Base-by-base conservation (phyloP, 2,888 invertebrate genomes). In the Balanococcus diminutus region DNA sequence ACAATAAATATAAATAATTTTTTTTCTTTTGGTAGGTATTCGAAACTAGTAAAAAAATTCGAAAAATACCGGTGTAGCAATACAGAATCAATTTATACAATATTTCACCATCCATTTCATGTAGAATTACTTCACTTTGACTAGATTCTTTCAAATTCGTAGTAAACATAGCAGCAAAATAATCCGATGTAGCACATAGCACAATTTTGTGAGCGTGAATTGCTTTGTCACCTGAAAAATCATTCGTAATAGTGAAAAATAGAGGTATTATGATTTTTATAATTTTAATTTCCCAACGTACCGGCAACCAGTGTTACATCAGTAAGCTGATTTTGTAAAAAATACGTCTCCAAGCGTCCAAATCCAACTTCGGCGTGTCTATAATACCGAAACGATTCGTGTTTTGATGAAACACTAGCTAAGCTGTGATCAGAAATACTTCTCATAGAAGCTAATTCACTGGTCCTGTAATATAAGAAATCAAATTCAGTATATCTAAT, bases 81-180 rank as follows among this genome's bases (percentile, higher is more conserved):
- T 97, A 98, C 89, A 95, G 93, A 36, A 98, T 94, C 85, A 98
- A 92, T 84, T 94, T 92, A 90, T 94, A 94, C 84, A 98, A 92
- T 42, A 97, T 96, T 89, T 96, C 95, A 28, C 96, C 94, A 89
- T 96, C 95, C 67, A 98, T 94, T 89, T 95, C 94, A 88, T 95
- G 94, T 88, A 98, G 91, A 87, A 94, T 95, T 51, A 98, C 94
- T 91, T 97, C 96, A 87, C 93, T 92, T 90, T 96, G 94, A 87
- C 93, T 93, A 6, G 96, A 93, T 91, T 98, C 98, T 88, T 94
- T 92, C 87, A 98, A 91, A 86, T 95, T 94, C 86, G 95, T 95
- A 32, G 96, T 97, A 90, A 98, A 98, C 98, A 98, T 98, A 72
- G 96, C 97, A 75, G 96, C 94, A 91, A 98, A 98, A 90, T 98